Conservation (phyloP, 1,140 invertebrate species). For the Sweltsa coloradensis region DNA sequence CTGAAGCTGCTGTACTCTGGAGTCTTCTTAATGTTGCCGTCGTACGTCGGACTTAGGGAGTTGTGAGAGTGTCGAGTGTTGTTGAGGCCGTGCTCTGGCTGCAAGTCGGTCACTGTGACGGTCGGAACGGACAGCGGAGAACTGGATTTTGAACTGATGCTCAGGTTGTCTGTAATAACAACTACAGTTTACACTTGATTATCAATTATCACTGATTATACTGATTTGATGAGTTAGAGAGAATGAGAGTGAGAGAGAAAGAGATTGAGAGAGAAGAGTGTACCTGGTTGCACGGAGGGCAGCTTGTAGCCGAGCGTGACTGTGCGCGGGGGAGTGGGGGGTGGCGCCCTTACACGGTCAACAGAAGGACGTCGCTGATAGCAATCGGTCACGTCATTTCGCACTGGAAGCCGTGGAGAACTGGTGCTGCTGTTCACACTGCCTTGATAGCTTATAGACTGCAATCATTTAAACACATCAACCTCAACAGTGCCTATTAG, state of each 20-base stretch:
- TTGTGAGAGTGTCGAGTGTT: no score
- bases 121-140: no score
- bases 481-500: no score
- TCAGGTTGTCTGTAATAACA: no score
- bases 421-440: neutral
- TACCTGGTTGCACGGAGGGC: neutral
- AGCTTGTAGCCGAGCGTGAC: neutral
- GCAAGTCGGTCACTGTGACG: slow-evolving; percentile 5
- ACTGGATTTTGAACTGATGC: slow-evolving; percentile 8
- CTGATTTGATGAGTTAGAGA: no score
- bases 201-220: no score
- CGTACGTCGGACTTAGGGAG: slow-evolving; percentile 26
- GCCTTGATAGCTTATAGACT: neutral
- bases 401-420: neutral
- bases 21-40: slow-evolving; percentile 26
- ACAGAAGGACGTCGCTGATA: neutral
- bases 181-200: no score
- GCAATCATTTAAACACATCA: no score
- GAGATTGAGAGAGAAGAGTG: no score
- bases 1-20: slow-evolving; percentile 23
- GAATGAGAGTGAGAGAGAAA: no score
- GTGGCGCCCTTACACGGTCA: neutral
- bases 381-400: neutral
- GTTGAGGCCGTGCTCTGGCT: no score
- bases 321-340: neutral